Base-by-base conservation (phyloP, 1,140 invertebrate genomes). In the Drosophila bifasciata region DNA sequence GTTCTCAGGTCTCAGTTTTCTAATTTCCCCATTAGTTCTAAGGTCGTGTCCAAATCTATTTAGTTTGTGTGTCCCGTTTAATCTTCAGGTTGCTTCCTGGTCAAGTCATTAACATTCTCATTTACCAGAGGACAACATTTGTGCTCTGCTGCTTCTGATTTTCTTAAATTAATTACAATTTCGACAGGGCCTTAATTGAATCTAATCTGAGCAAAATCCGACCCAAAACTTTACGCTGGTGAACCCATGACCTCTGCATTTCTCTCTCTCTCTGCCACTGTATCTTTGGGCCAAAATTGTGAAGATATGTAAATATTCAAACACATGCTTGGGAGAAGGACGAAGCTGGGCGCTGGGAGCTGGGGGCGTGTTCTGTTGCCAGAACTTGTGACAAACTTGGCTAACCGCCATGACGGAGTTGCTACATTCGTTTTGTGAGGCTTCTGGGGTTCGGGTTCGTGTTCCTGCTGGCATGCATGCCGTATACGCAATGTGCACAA, bases 361-460 rank as follows among this genome's bases (percentile, higher is more conserved):
- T 21, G 25, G 48, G 16, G 62, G 64, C 25, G 21, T 40, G 64
- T 40, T 19, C 28, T 50, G 32, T 25, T 70, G 61, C 39, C 39
- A 67, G 60, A 85, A 85, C 77, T 85, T 85, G 77, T 77, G 73
- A 80, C 81, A 85, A 85, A 86, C 81, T 85, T 85, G 81, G 81
- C 81, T 81, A 85, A 85, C 77, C 77, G 73, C 81, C 81, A 86
- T 49, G 55, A 25, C 73, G 58, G 53, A 73, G 57, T 55, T 64
- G 46, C n/a, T 13, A 25, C 21, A 28, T 40, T 19, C 17, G 23
- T 28, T 28, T 48, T 36, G 46, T 25, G 17, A 32, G 15, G 17
- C 16, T 46, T 39, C 15, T 40, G 32, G 32, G 32, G 32, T 11
- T 32, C 49, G 11, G 57, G 44, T 28, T 15, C 44, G 41, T 50